phyloP scores from a whole-genome alignment of 2,797 vertebrate genomes.

The Anableps anableps region DNA sequence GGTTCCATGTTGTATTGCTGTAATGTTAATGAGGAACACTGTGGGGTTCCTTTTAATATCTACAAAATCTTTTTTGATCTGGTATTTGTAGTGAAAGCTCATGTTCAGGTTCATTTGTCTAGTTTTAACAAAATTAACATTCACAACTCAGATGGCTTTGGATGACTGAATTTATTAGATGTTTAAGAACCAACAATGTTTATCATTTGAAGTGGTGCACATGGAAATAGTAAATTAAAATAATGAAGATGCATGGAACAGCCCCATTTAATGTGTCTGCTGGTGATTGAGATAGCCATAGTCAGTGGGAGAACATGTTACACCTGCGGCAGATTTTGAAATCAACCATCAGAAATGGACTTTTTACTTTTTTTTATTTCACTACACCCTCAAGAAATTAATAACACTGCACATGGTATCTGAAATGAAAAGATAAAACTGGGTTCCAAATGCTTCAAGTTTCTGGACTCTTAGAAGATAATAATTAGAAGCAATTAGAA shows the following conservation, averaged over 20 bases:
- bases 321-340: conserved; percentile 53
- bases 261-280: conserved; percentile 27
- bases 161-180: not conserved
- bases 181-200: not conserved
- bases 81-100: not conserved
- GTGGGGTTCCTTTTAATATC: conserved; percentile 17
- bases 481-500: conserved; percentile 38
- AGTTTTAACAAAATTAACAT: conserved; percentile 18
- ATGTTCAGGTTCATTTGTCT: conserved; percentile 23
- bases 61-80: conserved; percentile 30
- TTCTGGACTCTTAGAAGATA: conserved; percentile 16
- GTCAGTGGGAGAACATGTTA: conserved; percentile 32
- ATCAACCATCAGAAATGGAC: conserved; percentile 27
- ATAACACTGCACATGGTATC: conserved; percentile 33
- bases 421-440: conserved; percentile 57
- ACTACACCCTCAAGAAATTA: conserved; percentile 34
- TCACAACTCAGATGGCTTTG: conserved; percentile 3
- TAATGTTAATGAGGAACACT: conserved; percentile 48
- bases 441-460: conserved; percentile 11
- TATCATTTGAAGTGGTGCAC: not conserved
- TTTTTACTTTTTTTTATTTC: conserved; percentile 20
- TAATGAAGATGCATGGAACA: not conserved
- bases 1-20: conserved; percentile 24
- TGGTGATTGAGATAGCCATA: conserved; percentile 11
- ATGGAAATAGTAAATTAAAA: not conserved